Evolutionary conservation across 2,113 vertebrate genomes (phyloP).

Genomic region (Neodon shergylaensis): DNA sequence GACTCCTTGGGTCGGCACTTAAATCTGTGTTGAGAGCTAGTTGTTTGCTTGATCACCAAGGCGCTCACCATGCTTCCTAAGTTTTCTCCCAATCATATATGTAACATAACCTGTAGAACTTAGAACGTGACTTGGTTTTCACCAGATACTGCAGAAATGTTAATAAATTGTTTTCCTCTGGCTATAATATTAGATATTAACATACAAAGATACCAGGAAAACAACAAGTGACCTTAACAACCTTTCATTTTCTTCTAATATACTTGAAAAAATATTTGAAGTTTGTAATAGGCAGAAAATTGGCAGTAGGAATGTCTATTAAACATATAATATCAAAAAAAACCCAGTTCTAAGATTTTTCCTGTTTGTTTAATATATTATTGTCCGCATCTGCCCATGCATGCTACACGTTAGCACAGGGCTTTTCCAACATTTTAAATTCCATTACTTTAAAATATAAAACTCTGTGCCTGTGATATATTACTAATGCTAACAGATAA

Average conservation of each 20-base stretch:
- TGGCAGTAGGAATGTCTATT: neutral
- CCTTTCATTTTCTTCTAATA: slow-evolving; percentile 1
- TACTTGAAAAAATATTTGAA: slow-evolving; percentile 24
- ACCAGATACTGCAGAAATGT: neutral
- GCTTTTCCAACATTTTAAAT: slow-evolving; percentile 75
- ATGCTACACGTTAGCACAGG: slow-evolving; percentile 43
- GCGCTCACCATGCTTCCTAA: neutral
- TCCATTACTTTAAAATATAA: slow-evolving; percentile 79
- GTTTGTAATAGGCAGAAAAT: slow-evolving; percentile 44
- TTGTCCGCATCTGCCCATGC: neutral
- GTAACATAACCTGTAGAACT: neutral
- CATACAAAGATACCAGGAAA: neutral
- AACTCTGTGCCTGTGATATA: slow-evolving; percentile 77
- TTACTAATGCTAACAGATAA: slow-evolving; percentile 82
- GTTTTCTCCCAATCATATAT: neutral
- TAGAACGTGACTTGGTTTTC: neutral
- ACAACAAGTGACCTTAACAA: neutral
- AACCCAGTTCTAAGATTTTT: slow-evolving; percentile 25
- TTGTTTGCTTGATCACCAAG: neutral
- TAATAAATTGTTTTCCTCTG: slow-evolving; percentile 33
- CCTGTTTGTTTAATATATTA: slow-evolving; percentile 32
- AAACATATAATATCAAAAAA: slow-evolving; percentile 14
- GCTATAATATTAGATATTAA: slow-evolving; percentile 33
- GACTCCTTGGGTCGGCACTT: neutral
- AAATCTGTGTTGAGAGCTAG: slow-evolving; percentile 30